Conservation (phyloP, 1,140 invertebrate genomes). For the Hormaphis cornu region DNA sequence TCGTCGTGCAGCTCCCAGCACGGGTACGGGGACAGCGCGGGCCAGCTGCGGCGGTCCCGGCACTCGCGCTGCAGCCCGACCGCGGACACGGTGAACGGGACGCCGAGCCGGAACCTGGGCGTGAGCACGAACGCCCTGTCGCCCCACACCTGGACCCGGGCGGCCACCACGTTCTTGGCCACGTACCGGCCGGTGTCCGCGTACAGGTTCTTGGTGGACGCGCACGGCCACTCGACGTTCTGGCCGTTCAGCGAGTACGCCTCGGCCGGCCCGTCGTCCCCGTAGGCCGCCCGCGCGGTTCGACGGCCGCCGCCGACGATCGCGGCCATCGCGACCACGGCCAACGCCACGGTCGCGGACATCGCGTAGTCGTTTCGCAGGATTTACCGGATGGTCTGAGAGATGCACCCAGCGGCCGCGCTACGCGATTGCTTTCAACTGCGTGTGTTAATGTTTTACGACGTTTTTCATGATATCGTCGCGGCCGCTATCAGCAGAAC, state of each 20-base stretch:
- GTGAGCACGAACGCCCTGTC: conserved; percentile 50
- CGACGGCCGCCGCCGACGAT: background rate
- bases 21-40: conserved; percentile 50
- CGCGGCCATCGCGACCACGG: background rate
- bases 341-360: background rate
- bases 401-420: too few relatives aligned
- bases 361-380: too few relatives aligned
- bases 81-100: conserved; percentile 53
- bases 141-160: conserved; percentile 50
- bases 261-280: background rate
- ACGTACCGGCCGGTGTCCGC: conserved; percentile 46
- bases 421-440: too few relatives aligned
- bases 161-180: conserved; percentile 51
- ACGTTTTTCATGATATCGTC: too few relatives aligned
- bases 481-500: too few relatives aligned
- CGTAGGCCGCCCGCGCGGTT: background rate
- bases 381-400: too few relatives aligned
- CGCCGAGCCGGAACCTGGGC: conserved; percentile 50
- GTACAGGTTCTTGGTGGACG: conserved; percentile 51
- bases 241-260: conserved; percentile 42
- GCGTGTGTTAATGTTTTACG: too few relatives aligned
- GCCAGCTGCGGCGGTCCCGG: conserved; percentile 42
- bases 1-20: conserved; percentile 54
- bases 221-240: conserved; percentile 49
- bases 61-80: conserved; percentile 44